A percentile compares a stretch with the other conserved stretches of the same genome.
phyloP scores from a whole-genome alignment of 2,888 invertebrate genomes.

The Pristionchus maxplancki region DNA sequence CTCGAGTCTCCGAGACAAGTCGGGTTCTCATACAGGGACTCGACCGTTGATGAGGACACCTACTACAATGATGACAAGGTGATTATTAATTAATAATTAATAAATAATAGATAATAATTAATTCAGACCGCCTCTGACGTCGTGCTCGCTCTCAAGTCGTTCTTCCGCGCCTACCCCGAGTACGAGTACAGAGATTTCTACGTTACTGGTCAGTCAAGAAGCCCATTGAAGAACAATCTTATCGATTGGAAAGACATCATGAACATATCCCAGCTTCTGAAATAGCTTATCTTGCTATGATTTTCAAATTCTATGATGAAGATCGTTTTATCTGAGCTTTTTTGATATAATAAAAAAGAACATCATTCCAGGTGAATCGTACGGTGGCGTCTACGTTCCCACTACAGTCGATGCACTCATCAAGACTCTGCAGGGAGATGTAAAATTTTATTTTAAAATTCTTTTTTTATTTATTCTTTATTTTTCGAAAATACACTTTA shows the following conservation, averaged over 20 bases:
- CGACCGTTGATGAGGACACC: conserved; percentile 63
- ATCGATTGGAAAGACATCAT: not conserved
- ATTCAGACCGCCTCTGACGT: conserved; percentile 79
- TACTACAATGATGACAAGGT: conserved; percentile 67
- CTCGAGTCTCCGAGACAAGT: conserved; percentile 81
- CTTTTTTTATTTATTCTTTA: not conserved
- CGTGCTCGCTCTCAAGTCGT: conserved; percentile 79
- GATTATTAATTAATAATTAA: not conserved
- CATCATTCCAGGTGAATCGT: conserved; percentile 52
- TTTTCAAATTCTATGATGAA: too few species aligned
- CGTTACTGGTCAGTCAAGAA: conserved; percentile 49
- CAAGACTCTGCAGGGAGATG: not conserved
- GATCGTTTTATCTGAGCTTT: too few species aligned
- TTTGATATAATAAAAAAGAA: too few species aligned
- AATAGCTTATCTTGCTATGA: too few species aligned
- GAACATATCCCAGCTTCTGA: too few species aligned
- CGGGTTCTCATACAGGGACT: conserved; percentile 79
- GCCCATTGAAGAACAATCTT: not conserved
- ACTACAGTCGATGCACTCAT: conserved; percentile 66
- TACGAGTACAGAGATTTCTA: conserved; percentile 66
- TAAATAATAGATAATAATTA: not conserved
- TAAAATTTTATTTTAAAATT: too few species aligned
- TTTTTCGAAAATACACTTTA: too few species aligned
- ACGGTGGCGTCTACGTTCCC: conserved; percentile 79
- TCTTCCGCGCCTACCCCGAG: conserved; percentile 80